Base-by-base conservation (phyloP, 2,113 vertebrate genomes). In the Albula glossodonta region DNA sequence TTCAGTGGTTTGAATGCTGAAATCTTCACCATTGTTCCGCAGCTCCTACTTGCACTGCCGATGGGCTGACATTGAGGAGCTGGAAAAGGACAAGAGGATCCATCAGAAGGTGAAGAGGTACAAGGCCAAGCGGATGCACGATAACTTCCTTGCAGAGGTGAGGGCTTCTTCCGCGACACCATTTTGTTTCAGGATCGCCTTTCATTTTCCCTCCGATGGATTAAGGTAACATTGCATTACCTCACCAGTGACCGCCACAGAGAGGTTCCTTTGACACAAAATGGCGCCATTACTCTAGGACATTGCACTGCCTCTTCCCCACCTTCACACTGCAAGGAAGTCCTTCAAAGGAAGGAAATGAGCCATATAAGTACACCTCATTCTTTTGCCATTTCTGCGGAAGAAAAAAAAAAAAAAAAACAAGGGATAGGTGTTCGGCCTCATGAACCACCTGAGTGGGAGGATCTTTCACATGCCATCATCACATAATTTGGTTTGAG, bases 11-110 rank as follows among this genome's bases (percentile, higher is more conserved):
- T n/a, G n/a, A 74, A 3, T 25, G 8, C 10, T 74, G n/a, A 74
- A 70, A n/a, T 70, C 22, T n/a, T 74, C 22, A 7, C 25, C 93
- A 5, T 50, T 85, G 22, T 92, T 86, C 22, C 92, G 77, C 92
- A 99, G 98, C 91, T 99, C 98, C 79, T 99, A 99, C 92, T 97
- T 99, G 91, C 98, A 99, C 91, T 99, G 98, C 93, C 98, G 98
- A 49, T 99, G 98, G 98, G 97, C 98, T 8, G 97, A 97, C 80
- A 87, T 98, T 85, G 97, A 97, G 93, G 97, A 99, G 88, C 94
- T 99, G 93, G 98, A 98, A 92, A 99, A 99, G 91, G 98, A 99
- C 94, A 99, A 98, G 94, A 96, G 98, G 92, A 99, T 99, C 92
- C 98, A 99, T 85, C 98, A 99, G 95, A 99, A 99, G 94, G 94